Evolutionary conservation across 2,888 invertebrate genomes (phyloP).

Genomic region (Tachina lurida): DNA sequence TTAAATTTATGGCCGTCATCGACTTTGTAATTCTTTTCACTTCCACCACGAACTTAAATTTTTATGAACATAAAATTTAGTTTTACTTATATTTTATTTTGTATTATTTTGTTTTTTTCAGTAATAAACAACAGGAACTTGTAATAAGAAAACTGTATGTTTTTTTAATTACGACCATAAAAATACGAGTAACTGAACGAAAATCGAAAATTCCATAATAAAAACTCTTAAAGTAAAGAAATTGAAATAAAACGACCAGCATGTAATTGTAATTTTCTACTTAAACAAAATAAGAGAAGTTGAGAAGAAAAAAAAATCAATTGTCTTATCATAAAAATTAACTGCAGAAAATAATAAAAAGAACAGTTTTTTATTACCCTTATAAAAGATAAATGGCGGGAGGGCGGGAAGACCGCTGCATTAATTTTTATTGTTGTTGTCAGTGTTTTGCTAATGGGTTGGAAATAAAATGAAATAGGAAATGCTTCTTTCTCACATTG

Average conservation of each 20-base stretch:
- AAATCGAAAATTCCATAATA: constrained; percentile 23
- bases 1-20: constrained; percentile 64
- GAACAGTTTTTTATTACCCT: constrained; percentile 49
- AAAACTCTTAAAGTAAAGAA: constrained; percentile 12
- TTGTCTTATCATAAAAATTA: constrained; percentile 56
- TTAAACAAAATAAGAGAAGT: not conserved
- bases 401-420: not conserved
- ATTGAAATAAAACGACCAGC: constrained; percentile 61
- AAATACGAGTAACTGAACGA: constrained; percentile 51
- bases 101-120: not conserved
- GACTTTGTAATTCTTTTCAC: constrained; percentile 23
- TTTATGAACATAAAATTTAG: constrained; percentile 31
- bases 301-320: constrained; percentile 22
- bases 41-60: not conserved
- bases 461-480: constrained; percentile 23
- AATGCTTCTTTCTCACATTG: not conserved
- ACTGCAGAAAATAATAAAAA: constrained; percentile 31
- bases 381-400: constrained; percentile 9
- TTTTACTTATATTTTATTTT: not conserved
- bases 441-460: constrained; percentile 12
- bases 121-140: constrained; percentile 49
- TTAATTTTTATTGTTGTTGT: not conserved
- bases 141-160: constrained; percentile 44
- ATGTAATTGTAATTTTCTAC: constrained; percentile 53
- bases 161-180: constrained; percentile 66